A percentile compares a stretch with the other conserved stretches of the same genome.
Evolutionary conservation across 2,888 invertebrate species (phyloP).

Genomic region (Amaurobius ferox): DNA sequence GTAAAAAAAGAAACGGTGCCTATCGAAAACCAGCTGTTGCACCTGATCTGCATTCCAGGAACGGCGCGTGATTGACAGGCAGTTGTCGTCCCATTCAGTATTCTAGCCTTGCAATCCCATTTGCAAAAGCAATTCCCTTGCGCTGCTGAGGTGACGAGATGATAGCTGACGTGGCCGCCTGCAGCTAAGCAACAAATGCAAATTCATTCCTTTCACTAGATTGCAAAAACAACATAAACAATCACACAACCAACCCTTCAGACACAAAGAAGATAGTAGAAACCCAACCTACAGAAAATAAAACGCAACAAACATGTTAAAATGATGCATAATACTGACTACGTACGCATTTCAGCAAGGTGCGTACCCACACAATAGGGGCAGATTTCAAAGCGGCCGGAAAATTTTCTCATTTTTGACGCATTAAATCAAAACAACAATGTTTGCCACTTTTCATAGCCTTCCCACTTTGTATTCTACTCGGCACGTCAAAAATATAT

Average conservation of each 20-base stretch:
- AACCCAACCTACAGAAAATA: slow-evolving; percentile 44
- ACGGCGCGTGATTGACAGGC: slow-evolving; percentile 44
- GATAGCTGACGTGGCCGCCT: slow-evolving; percentile 38
- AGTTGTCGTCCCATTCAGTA: slow-evolving; percentile 42
- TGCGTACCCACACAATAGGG: slow-evolving; percentile 24
- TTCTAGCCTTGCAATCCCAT: slow-evolving; percentile 39
- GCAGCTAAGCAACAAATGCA: slow-evolving; percentile 35
- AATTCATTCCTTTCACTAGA: slow-evolving; percentile 38
- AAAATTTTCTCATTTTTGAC: slow-evolving; percentile 43
- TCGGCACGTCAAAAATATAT: slow-evolving; percentile 30
- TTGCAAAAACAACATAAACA: slow-evolving; percentile 38
- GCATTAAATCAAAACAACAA: slow-evolving; percentile 64
- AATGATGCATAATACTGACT: slow-evolving; percentile 16
- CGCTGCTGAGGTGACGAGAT: slow-evolving; percentile 47
- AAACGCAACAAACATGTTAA: slow-evolving; percentile 21
- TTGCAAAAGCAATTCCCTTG: slow-evolving; percentile 54
- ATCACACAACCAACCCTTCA: slow-evolving; percentile 50
- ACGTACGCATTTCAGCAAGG: not conserved
- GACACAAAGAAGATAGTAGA: slow-evolving; percentile 40
- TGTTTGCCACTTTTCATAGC: slow-evolving; percentile 35
- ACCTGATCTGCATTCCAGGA: slow-evolving; percentile 33
- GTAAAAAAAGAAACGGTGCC: not conserved
- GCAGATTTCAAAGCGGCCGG: slow-evolving; percentile 15
- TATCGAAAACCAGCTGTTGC: slow-evolving; percentile 13
- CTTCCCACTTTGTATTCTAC: not conserved